phyloP scores from a whole-genome alignment of 2,113 vertebrate genomes.

The Ophthalmolycus amberensis region DNA sequence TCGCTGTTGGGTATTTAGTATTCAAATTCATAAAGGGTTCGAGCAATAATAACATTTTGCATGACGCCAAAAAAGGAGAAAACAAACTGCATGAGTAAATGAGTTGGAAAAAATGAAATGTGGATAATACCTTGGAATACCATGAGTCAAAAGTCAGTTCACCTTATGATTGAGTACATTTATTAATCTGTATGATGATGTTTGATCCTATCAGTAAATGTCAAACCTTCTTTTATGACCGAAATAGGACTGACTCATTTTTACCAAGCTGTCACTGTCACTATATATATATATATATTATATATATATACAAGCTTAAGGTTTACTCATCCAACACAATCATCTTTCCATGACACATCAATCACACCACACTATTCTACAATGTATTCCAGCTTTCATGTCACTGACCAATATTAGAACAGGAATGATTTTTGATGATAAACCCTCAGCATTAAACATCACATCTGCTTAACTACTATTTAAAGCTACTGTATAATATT shows the following conservation, averaged over 20 bases:
- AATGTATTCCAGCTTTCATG: background rate
- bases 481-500: background rate
- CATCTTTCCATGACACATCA: background rate
- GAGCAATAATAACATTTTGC: background rate
- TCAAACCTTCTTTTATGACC: background rate
- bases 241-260: constrained; percentile 3
- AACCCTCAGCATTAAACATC: background rate
- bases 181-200: background rate
- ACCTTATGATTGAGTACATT: background rate
- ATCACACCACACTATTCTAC: background rate
- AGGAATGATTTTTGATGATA: background rate
- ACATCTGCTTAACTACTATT: background rate
- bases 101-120: background rate
- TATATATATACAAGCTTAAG: too few species aligned
- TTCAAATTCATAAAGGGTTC: background rate
- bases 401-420: background rate
- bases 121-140: background rate
- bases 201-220: background rate
- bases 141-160: background rate
- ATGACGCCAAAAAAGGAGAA: background rate
- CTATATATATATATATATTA: background rate
- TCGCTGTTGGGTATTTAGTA: background rate
- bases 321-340: background rate
- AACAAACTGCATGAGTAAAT: background rate
- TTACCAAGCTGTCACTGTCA: constrained; percentile 1